Conservation (phyloP, 2,113 vertebrate genomes). For the Probosciger aterrimus region DNA sequence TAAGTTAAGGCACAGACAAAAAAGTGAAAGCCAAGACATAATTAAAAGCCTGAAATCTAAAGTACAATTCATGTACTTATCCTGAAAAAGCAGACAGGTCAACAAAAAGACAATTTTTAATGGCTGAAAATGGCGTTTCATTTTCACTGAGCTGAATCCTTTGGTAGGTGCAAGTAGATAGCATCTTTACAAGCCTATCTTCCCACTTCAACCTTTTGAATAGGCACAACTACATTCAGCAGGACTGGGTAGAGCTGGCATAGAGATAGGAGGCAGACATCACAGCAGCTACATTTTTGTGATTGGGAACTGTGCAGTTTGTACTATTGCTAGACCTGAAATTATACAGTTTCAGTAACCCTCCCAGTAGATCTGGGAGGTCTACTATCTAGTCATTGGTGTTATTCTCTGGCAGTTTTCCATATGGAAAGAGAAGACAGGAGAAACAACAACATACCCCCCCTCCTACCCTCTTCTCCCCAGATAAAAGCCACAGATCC, state of each 20-base stretch:
- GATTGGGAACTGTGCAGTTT: not conserved
- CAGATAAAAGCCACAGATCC: not conserved
- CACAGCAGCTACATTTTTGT: not conserved
- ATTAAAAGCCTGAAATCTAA: not conserved
- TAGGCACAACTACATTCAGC: not conserved
- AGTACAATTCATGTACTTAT: not conserved
- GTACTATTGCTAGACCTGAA: not conserved
- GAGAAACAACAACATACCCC: not conserved
- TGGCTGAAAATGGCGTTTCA: not conserved
- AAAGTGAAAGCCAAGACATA: not conserved
- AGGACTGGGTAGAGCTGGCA: not conserved
- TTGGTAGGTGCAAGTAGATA: not conserved
- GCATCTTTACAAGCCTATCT: not conserved
- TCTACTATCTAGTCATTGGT: not conserved
- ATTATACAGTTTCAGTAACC: not conserved
- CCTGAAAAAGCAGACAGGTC: not conserved
- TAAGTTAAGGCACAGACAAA: not conserved
- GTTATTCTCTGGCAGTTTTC: not conserved
- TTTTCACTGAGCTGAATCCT: not conserved
- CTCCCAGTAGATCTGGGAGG: not conserved
- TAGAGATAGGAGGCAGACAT: not conserved
- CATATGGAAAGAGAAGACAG: not conserved
- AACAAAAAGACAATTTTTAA: not conserved
- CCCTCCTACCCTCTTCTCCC: not conserved
- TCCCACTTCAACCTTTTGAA: not conserved